Base-by-base conservation (phyloP, 2,113 vertebrate species). In the Brachyistius frenatus region DNA sequence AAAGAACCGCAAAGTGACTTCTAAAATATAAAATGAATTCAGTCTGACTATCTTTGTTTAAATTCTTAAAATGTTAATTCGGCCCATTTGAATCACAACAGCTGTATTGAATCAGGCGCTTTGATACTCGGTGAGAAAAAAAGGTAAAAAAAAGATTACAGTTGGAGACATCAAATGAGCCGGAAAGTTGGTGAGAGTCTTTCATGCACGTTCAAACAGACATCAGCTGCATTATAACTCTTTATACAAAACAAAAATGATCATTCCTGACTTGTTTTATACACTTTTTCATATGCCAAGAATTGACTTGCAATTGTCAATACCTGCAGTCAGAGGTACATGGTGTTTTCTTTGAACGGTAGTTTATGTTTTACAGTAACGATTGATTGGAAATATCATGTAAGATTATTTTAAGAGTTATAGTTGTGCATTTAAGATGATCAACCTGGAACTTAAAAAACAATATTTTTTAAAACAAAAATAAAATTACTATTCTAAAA, bases 171-270 rank as follows among this genome's bases (percentile, higher is more conserved):
- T 91, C 86, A 90, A 89, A 90, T 84, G 70, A 81, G 75, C 64
- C 78, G 80, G 78, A 87, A 85, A 82, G 86, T 89, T 76, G 77
- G 83, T 61, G 57, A 30, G 54, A 70, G 60, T 62, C 86, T 88
- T 91, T 88, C 75, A 92, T 87, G 85, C 89, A 23, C 88, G 87
- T 92, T 92, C 90, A 92, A 91, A 93, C 87, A 90, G 83, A 93
- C 72, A 80, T 63, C 67, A 80, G 83, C 55, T 66, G 54, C 66
- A 63, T 7, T 70, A 49, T 61, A 83, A 76, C 30, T 68, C 35
- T 68, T 71, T 6, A 54, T 32, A 56, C 68, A 86, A 31, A 36
- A 23, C 49, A 41, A 32, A 58, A 66, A 35, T n/a, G 78, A 88
- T 73, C 53, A 83, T 86, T 76, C 63, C 58, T 80, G 68, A 70